phyloP scores from a whole-genome alignment of 2,888 invertebrate species.

The Drosophila helvetica region DNA sequence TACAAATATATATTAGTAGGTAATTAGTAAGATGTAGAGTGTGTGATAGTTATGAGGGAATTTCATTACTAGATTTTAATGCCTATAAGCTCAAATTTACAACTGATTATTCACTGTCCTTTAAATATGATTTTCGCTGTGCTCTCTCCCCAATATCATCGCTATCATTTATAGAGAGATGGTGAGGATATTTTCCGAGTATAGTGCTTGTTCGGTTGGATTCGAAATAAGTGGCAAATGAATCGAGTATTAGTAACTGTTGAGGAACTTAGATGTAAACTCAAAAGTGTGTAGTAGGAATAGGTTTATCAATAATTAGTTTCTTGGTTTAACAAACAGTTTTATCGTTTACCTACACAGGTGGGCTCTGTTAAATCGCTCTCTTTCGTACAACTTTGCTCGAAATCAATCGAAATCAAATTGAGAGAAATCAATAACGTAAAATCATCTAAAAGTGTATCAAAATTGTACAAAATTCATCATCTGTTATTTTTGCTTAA shows the following conservation, averaged over 20 bases:
- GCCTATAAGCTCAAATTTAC: slow-evolving; percentile 80
- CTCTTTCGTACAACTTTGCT: slow-evolving; percentile 45
- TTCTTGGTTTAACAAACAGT: slow-evolving; percentile 36
- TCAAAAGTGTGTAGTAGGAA: slow-evolving; percentile 8
- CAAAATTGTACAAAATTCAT: slow-evolving; percentile 70
- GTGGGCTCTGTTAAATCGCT: slow-evolving; percentile 64
- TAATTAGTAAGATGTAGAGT: slow-evolving; percentile 43
- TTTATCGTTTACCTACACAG: slow-evolving; percentile 66
- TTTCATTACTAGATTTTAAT: slow-evolving; percentile 56
- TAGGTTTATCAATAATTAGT: slow-evolving; percentile 23
- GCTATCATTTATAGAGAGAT: slow-evolving; percentile 1
- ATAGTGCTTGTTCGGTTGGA: slow-evolving; percentile 3
- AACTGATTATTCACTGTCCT: slow-evolving; percentile 67
- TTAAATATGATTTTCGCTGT: slow-evolving; percentile 39
- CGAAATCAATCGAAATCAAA: slow-evolving; percentile 39
- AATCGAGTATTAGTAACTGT: slow-evolving; percentile 32
- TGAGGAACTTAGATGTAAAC: slow-evolving; percentile 34
- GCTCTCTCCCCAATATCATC: neutral
- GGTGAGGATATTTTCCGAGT: neutral
- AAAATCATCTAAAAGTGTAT: slow-evolving; percentile 75
- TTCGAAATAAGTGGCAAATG: slow-evolving; percentile 13
- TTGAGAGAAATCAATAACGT: slow-evolving; percentile 47
- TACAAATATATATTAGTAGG: slow-evolving; percentile 42
- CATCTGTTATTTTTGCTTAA: slow-evolving; percentile 4
- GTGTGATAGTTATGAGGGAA: slow-evolving; percentile 47